Evolutionary conservation across 2,113 vertebrate species (phyloP), one percentile per base, ranked within the genome.

Genomic region (Anguilla rostrata): DNA sequence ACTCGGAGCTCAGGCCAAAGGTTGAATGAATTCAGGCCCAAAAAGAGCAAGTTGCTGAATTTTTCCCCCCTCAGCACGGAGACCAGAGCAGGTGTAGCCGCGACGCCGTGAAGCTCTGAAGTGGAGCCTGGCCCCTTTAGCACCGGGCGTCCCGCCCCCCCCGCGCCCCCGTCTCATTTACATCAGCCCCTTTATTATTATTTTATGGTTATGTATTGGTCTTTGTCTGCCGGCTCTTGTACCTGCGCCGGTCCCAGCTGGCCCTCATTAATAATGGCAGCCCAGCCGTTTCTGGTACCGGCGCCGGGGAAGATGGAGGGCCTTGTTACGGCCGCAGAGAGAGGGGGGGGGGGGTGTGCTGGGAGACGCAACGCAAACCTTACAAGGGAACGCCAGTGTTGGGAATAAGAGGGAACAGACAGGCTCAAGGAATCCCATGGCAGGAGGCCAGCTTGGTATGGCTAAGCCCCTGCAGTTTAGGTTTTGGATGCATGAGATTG

Each of bases 181-280:
- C 95, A 96, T 96, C 87, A 90, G 93, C 93, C 95, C 94, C 87
- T 95, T 95, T 95, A 93, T 96, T 94, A 95, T 94, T 92, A 95
- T 94, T 94, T 95, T 94, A 92, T 91, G 94, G 94, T 96, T 96
- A 96, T 96, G 95, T 95, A 96, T 95, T 94, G 94, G 93, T 91
- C 95, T 96, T 96, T 95, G 95, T 96, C 95, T 96, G 94, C 91
- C 90, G 92, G 94, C 88, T 92, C 93, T 89, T 95, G 95, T 96
- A 94, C 94, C 95, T 95, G 94, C 92, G 90, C 92, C 88, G 91
- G 93, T 95, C 94, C 94, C 95, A 96, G 95, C 95, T 96, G 95
- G 93, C 95, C 90, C 93, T 95, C 94, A 96, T 96, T 96, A 96
- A 96, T 96, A 96, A 96, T 93, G 84, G 71, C n/a, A 88, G 91